Conservation (phyloP, 2,888 invertebrate species). For the Hyposoter dolosus region DNA sequence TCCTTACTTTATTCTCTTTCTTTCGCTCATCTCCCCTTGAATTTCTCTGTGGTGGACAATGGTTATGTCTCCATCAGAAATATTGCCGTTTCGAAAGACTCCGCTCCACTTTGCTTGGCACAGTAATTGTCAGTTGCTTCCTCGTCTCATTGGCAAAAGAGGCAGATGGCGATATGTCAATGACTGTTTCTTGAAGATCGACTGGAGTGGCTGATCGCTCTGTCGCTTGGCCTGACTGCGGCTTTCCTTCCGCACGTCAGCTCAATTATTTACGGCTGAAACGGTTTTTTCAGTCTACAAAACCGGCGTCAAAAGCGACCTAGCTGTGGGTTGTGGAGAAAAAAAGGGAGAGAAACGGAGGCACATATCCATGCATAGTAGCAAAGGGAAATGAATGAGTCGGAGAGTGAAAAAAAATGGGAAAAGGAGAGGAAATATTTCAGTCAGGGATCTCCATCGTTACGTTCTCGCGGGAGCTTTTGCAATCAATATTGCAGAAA, state of each 20-base stretch:
- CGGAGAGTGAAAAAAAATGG: conserved; percentile 43
- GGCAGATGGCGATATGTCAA: background rate
- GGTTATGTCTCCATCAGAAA: conserved; percentile 10
- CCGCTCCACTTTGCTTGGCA: background rate
- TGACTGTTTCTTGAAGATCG: background rate
- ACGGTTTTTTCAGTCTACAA: conserved; percentile 55
- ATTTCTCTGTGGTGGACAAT: conserved; percentile 15
- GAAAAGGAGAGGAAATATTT: conserved; percentile 62
- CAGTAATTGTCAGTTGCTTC: conserved; percentile 23
- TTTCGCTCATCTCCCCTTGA: background rate
- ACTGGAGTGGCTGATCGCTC: conserved; percentile 15
- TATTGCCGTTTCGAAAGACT: conserved; percentile 36
- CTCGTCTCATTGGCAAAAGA: background rate
- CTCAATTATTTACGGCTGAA: conserved; percentile 67
- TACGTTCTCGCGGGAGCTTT: conserved; percentile 71
- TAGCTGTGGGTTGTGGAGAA: conserved; percentile 7
- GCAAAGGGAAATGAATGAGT: conserved; percentile 60
- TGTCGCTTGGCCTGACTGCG: background rate
- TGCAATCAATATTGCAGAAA: conserved; percentile 82
- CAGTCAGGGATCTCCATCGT: conserved; percentile 73
- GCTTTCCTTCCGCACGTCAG: conserved; percentile 53
- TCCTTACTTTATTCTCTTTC: background rate
- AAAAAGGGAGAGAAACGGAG: conserved; percentile 29
- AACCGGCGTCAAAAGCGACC: conserved; percentile 49
- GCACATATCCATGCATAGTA: background rate